Conservation (phyloP, 2,797 vertebrate species). For the Acrocephalus scirpaceus region DNA sequence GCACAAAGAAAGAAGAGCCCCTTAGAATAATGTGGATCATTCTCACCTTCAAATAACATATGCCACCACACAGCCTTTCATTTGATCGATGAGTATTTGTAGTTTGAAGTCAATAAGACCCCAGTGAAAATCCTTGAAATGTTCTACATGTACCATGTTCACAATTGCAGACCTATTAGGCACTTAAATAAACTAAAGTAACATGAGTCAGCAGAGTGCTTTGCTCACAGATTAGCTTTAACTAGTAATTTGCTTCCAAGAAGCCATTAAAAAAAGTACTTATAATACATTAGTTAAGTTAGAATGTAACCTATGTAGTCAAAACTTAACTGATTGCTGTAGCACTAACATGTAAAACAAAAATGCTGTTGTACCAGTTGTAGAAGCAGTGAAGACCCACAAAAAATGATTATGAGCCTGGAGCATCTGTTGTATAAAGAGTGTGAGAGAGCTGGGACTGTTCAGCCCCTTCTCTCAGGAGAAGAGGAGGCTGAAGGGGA, state of each 20-base stretch:
- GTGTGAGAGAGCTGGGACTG: background rate
- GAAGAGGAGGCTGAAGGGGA: background rate
- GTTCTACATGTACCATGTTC: background rate
- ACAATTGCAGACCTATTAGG: background rate
- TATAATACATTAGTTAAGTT: background rate
- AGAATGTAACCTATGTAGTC: background rate
- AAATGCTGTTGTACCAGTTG: background rate
- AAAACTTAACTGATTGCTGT: background rate
- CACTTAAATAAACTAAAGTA: background rate
- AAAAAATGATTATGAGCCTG: background rate
- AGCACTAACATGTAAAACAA: background rate
- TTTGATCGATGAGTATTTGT: background rate
- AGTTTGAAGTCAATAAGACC: background rate
- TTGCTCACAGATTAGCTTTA: background rate
- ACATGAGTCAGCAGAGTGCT: background rate
- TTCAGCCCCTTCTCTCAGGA: background rate
- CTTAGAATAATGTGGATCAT: slow-evolving; percentile 19
- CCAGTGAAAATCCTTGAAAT: background rate
- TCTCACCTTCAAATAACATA: slow-evolving; percentile 41
- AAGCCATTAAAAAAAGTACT: background rate
- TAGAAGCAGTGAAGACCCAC: background rate
- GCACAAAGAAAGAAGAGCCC: background rate
- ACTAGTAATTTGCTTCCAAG: background rate
- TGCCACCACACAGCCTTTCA: background rate
- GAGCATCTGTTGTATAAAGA: background rate